Evolutionary conservation across 2,113 vertebrate genomes (phyloP).

Genomic region (Hippocampus zosterae): DNA sequence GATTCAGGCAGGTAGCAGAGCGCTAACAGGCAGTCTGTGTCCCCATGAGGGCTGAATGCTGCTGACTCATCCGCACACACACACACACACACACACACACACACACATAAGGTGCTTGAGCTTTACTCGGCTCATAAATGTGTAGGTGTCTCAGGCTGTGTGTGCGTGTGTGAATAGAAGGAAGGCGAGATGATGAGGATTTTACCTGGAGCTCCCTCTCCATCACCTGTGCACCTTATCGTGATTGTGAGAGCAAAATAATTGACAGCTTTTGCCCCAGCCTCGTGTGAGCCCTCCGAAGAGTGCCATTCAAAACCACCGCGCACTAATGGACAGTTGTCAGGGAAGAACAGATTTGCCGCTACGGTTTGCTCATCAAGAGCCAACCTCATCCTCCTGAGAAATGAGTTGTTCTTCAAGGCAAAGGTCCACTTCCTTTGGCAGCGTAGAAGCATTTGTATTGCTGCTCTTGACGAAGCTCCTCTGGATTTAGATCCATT

Average conservation of each 20-base stretch:
- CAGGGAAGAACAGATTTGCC: conserved; percentile 10
- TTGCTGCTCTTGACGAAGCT: background rate
- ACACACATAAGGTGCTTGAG: conserved; percentile 7
- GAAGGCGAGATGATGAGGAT: background rate
- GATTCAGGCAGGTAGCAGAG: conserved; percentile 45
- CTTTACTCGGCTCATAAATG: conserved; percentile 21
- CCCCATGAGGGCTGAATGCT: conserved; percentile 41
- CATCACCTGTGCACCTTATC: conserved; percentile 23
- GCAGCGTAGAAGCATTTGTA: background rate
- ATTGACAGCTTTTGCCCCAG: conserved; percentile 31
- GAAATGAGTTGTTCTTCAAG: background rate
- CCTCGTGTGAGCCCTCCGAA: conserved; percentile 13
- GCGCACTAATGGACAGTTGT: conserved; percentile 1
- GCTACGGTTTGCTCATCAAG: conserved; percentile 8
- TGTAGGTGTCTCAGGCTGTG: conserved; percentile 24
- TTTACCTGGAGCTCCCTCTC: conserved; percentile 9
- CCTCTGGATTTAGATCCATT: background rate
- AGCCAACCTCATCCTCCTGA: conserved; percentile 2
- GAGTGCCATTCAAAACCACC: conserved; percentile 10
- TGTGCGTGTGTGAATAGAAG: background rate
- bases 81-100: conserved; percentile 17
- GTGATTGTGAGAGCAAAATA: conserved; percentile 4
- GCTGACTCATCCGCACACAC: conserved; percentile 55
- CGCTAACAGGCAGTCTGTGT: conserved; percentile 52
- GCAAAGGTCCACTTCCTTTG: background rate